Percentiles rank a stretch among this genome's conserved stretches.
Conservation (phyloP, 2,888 invertebrate species). For the Chrysomela aeneicollis region DNA sequence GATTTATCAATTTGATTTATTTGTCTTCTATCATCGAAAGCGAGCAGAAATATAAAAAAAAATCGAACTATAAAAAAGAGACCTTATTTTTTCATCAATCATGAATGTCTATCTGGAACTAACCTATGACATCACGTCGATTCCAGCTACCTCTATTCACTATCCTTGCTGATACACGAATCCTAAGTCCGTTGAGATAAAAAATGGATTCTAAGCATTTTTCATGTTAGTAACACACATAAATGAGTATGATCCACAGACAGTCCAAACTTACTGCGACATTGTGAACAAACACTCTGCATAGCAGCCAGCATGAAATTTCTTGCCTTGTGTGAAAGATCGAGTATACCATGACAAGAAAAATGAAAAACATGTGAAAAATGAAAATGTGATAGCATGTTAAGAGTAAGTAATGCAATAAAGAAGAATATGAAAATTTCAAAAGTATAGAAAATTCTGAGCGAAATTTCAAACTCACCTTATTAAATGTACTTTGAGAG, state of each 20-base stretch:
- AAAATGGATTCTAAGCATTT: slow-evolving; percentile 11
- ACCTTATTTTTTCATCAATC: no score
- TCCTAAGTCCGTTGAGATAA: slow-evolving; percentile 9
- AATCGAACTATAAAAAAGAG: no score
- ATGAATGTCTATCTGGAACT: not conserved
- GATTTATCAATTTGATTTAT: no score
- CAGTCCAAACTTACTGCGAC: slow-evolving; percentile 60
- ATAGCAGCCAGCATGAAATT: slow-evolving; percentile 60
- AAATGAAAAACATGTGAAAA: slow-evolving; percentile 29
- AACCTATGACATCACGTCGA: not conserved
- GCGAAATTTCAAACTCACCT: slow-evolving; percentile 38
- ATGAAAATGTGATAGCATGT: slow-evolving; percentile 21
- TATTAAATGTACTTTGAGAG: slow-evolving; percentile 62
- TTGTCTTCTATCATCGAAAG: no score
- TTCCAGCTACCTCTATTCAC: slow-evolving; percentile 21
- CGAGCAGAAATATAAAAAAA: no score
- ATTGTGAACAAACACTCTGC: slow-evolving; percentile 60
- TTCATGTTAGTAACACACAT: slow-evolving; percentile 33
- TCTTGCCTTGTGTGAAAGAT: slow-evolving; percentile 57
- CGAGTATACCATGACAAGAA: slow-evolving; percentile 41
- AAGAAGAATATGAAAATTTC: slow-evolving; percentile 9
- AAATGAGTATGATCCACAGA: slow-evolving; percentile 36
- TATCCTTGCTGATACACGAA: slow-evolving; percentile 16
- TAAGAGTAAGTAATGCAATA: slow-evolving; percentile 25
- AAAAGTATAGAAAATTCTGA: slow-evolving; percentile 1